These are phyloP conservation scores for Daboia siamensis DNA, from an alignment of 2,113 vertebrate genomes.

Conservation along the genomic window DNA sequence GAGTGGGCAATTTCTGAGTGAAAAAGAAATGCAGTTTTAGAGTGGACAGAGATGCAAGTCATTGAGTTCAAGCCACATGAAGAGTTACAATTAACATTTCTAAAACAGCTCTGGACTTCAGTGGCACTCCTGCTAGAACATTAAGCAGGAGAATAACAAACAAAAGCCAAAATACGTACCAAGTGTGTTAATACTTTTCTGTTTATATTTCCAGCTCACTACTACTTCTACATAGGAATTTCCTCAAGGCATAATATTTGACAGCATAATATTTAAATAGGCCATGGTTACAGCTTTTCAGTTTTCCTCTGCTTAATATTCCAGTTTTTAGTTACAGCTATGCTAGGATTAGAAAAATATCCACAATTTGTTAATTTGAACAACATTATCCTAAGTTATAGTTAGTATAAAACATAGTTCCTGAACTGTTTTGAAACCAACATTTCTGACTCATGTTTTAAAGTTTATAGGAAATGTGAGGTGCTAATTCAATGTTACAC, in stretches of 20 bases:
- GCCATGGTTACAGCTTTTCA: neutral
- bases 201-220: neutral
- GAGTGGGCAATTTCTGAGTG: neutral
- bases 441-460: neutral
- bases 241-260: neutral
- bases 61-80: neutral
- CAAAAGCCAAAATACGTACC: neutral
- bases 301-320: neutral
- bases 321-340: neutral
- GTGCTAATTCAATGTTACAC: neutral
- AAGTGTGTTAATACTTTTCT: neutral
- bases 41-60: neutral
- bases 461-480: neutral
- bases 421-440: neutral
- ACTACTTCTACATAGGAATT: neutral
- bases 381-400: neutral
- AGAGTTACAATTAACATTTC: neutral
- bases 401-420: neutral
- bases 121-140: neutral
- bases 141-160: neutral
- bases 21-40: neutral
- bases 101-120: neutral
- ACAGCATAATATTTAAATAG: neutral
- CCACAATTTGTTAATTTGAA: neutral
- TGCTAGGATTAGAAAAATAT: neutral